These are phyloP conservation scores for Zaprionus kolodkinae DNA, from an alignment of 1,140 invertebrate genomes.

Conservation along the genomic window DNA sequence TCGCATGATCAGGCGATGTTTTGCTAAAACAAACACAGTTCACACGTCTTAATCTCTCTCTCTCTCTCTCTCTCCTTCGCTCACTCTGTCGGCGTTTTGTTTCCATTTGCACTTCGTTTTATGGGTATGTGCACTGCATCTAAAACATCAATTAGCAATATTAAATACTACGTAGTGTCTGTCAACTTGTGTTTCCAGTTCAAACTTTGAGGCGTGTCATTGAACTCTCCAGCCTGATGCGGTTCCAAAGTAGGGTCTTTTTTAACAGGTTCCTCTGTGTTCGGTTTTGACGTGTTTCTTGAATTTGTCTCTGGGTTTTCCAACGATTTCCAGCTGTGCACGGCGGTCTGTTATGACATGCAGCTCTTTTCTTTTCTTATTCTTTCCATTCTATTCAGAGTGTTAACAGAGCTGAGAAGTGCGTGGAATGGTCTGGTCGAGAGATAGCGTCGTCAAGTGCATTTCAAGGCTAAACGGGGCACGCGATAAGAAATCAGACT, in stretches of 20 bases:
- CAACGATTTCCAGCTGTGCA: conserved; percentile 6
- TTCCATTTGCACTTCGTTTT: conserved; percentile 1
- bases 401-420: conserved; percentile 14
- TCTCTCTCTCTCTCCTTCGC: conserved; percentile 1
- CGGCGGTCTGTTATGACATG: conserved; percentile 9
- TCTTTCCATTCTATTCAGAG: background rate
- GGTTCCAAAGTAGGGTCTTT: conserved; percentile 6
- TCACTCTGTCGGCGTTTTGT: conserved; percentile 1
- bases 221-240: conserved; percentile 22
- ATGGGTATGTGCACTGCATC: conserved; percentile 20
- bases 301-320: conserved; percentile 15
- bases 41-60: background rate
- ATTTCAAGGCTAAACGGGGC: conserved; percentile 9
- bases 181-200: conserved; percentile 27
- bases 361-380: conserved; percentile 9
- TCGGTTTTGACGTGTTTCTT: conserved; percentile 6
- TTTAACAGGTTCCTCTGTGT: conserved; percentile 8
- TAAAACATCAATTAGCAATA: conserved; percentile 40
- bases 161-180: conserved; percentile 19
- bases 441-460: conserved; percentile 18
- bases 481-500: conserved; percentile 7
- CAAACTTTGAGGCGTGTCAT: conserved; percentile 16
- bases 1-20: conserved; percentile 31
- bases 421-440: background rate
- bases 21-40: conserved; percentile 18